Evolutionary conservation across 1,140 invertebrate genomes (phyloP).

Genomic region (Choristoneura fumiferana): DNA sequence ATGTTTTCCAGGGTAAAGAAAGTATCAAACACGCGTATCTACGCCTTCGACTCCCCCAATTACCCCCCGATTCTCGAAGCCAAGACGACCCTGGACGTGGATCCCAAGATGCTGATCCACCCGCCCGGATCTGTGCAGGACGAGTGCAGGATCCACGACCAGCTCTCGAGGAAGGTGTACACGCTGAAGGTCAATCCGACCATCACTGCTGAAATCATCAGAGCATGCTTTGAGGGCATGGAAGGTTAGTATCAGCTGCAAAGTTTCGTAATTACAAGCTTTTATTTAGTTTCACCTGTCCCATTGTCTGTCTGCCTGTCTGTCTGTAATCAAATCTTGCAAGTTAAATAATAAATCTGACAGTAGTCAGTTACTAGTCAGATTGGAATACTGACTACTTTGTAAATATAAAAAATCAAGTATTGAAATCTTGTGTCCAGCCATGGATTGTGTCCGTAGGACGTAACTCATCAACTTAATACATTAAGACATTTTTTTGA

Average conservation of each 20-base stretch:
- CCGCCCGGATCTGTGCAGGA: constrained; percentile 51
- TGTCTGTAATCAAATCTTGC: no score
- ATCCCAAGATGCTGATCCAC: constrained; percentile 63
- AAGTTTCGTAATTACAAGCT: no score
- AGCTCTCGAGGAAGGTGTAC: constrained; percentile 90
- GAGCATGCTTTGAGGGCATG: constrained; percentile 60
- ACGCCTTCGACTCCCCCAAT: constrained; percentile 96
- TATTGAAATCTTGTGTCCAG: no score
- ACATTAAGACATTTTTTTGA: no score
- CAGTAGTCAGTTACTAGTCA: no score
- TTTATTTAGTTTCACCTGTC: no score
- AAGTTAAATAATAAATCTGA: no score
- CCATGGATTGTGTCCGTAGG: no score
- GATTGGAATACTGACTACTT: no score
- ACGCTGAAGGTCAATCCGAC: constrained; percentile 93
- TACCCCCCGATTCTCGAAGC: constrained; percentile 84
- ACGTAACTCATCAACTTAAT: no score
- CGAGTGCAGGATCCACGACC: constrained; percentile 82
- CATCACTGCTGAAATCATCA: constrained; percentile 89
- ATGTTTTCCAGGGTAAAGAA: constrained; percentile 87
- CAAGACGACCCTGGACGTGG: constrained; percentile 56
- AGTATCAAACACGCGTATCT: constrained; percentile 88
- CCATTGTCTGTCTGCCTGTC: no score
- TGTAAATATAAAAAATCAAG: no score
- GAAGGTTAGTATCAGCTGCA: constrained; percentile 63